These are phyloP conservation scores for Silurus lanzhouensis DNA, from an alignment of 2,797 vertebrate species.

Conservation along the genomic window DNA sequence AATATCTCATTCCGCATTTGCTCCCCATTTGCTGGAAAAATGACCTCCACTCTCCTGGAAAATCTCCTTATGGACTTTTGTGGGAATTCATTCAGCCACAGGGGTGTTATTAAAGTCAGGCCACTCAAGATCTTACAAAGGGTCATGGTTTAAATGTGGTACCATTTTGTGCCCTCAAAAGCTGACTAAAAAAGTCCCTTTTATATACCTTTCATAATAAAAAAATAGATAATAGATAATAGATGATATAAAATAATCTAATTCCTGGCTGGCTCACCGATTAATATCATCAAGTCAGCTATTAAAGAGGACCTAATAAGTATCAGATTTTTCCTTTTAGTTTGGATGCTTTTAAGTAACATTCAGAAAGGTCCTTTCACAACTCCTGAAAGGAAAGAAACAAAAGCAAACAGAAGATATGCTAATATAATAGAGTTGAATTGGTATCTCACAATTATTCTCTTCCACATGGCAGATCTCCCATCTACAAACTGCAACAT, in stretches of 20 bases:
- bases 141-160: no score
- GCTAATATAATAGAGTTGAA: neutral
- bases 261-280: slow-evolving; percentile 13
- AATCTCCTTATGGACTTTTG: no score
- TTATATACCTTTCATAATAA: no score
- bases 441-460: neutral
- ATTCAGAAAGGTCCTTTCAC: neutral
- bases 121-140: no score
- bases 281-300: neutral
- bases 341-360: neutral
- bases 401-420: neutral
- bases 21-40: no score
- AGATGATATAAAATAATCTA: neutral
- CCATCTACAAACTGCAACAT: neutral
- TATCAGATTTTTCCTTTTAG: neutral
- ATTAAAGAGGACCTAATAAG: neutral
- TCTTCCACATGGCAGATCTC: neutral
- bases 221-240: no score
- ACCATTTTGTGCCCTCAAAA: no score
- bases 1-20: no score
- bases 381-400: neutral
- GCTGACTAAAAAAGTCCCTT: no score
- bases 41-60: no score
- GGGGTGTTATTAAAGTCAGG: no score
- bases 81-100: no score